Evolutionary conservation across 2,113 vertebrate species (phyloP), one percentile per base, ranked within the genome.

Genomic region (Arvicanthis niloticus): DNA sequence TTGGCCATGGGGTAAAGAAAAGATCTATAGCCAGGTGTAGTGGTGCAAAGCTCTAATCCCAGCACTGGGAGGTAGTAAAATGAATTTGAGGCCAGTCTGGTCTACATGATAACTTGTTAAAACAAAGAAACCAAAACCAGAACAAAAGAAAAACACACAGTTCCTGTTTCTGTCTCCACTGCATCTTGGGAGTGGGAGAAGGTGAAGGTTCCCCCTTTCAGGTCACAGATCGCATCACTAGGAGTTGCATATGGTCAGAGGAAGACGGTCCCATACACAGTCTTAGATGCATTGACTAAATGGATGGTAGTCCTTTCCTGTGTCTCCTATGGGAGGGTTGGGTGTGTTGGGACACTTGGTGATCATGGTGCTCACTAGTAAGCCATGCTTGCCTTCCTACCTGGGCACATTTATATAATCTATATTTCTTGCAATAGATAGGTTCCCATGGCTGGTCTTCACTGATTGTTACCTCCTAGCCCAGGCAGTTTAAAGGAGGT

Each of bases 361-460:
- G 42, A n/a, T 90, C 65, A 29, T 45, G 80, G n/a, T 51, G 5
- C 42, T 51, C 70, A 16, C n/a, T 42, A 51, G 51, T 51, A 56
- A 68, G 58, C 67, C 22, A 12, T 24, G 53, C 80, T 91, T 92
- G 65, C 58, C 78, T 93, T 94, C 78, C 65, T 80, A 80, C 70
- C 51, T 56, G 48, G 42, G 40, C 26, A 3, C 26, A 73, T 62
- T 90, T 56, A 37, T 76, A 4, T 70, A 45, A 68, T n/a, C 9
- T 21, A 60, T 56, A 51, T 19, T 87, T 13, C 37, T n/a, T 68
- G 40, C 40, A 56, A 24, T 51, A 48, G 40, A 10, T 40, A 58
- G 45, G 67, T 11, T 15, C 7, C 0, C 8, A 0, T 48, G 40
- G 56, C 58, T 68, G 7, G 73, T 58, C 89, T 51, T 95, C 5